Evolutionary conservation across 2,797 vertebrate species (phyloP).

Genomic region (Gymnopithys bicolor): DNA sequence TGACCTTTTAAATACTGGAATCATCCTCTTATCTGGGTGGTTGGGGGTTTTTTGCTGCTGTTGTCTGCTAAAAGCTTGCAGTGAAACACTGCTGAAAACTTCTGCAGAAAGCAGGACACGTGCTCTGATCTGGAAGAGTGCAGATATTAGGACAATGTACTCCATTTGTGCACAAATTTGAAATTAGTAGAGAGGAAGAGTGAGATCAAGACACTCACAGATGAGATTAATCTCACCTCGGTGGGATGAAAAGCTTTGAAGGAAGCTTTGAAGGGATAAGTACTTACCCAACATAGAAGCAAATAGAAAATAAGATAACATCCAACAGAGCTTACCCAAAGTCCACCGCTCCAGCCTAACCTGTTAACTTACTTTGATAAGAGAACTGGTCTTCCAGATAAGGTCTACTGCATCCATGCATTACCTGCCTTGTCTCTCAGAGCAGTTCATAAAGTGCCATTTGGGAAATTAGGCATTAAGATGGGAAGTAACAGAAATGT

Average conservation of each 20-base stretch:
- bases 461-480: constrained; percentile 5
- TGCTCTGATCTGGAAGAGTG: neutral
- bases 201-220: constrained; percentile 3
- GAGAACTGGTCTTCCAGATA: constrained; percentile 3
- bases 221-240: neutral
- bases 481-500: neutral
- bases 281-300: neutral
- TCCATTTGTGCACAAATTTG: neutral
- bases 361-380: constrained; percentile 18
- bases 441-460: neutral
- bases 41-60: neutral
- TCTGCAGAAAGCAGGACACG: neutral
- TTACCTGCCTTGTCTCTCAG: neutral
- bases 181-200: neutral
- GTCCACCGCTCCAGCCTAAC: neutral
- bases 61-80: neutral
- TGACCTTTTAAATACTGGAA: neutral
- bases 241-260: constrained; percentile 26
- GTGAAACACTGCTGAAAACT: neutral
- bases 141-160: neutral
- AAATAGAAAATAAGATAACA: constrained; percentile 36
- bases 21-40: rapidly evolving
- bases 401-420: neutral
- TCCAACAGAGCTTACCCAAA: neutral
- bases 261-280: constrained; percentile 35